These are phyloP conservation scores for Coptodon rendalli DNA, from an alignment of 2,113 vertebrate genomes.

Conservation along the genomic window DNA sequence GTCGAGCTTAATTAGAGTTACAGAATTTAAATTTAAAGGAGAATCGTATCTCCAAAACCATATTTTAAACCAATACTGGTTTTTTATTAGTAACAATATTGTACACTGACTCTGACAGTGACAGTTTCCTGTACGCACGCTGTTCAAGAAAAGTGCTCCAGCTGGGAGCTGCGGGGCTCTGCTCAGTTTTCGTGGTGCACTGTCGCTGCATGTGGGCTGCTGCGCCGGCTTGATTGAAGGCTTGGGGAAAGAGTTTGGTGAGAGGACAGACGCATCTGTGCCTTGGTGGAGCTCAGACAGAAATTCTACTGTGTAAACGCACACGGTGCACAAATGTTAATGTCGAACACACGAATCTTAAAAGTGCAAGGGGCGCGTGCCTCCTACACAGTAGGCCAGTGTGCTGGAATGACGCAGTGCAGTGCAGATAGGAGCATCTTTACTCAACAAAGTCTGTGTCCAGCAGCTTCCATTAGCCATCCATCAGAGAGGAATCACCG, in stretches of 20 bases:
- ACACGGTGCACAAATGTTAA: neutral
- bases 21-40: neutral
- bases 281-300: neutral
- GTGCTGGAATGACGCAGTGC: neutral
- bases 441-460: neutral
- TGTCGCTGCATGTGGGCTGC: neutral
- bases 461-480: slow-evolving; percentile 21
- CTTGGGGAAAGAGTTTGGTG: neutral
- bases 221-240: slow-evolving; percentile 7
- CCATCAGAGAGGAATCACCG: slow-evolving; percentile 33
- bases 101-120: neutral
- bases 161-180: neutral
- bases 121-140: neutral
- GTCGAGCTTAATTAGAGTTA: neutral
- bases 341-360: neutral
- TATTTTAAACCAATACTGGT: neutral
- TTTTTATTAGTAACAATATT: neutral
- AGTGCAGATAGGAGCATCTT: neutral
- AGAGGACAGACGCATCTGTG: neutral
- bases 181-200: neutral
- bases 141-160: neutral
- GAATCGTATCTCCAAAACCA: neutral
- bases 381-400: neutral
- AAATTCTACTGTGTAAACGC: neutral
- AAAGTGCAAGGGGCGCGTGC: neutral